These are phyloP conservation scores for Arvicola amphibius DNA, from an alignment of 2,797 vertebrate genomes.

Conservation along the genomic window DNA sequence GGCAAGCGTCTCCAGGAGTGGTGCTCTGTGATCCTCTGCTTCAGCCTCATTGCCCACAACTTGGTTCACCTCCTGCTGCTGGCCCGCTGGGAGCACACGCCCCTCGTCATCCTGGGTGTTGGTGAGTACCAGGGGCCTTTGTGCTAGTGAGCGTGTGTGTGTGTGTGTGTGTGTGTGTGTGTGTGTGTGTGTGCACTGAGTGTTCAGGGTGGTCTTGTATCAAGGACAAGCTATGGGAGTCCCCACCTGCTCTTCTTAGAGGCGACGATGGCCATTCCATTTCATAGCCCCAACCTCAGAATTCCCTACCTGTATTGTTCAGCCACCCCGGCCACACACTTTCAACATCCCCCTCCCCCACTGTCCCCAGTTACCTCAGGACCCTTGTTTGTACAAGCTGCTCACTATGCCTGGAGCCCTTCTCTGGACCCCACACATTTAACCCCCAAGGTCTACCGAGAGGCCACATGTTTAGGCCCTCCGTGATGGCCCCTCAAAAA, in stretches of 20 bases:
- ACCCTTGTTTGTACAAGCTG: background rate
- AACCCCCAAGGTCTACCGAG: background rate
- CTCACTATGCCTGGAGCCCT: background rate
- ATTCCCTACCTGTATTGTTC: background rate
- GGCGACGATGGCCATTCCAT: background rate
- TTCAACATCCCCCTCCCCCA: background rate
- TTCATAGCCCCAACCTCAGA: background rate
- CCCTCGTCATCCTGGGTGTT: conserved; percentile 91
- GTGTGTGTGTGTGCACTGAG: too few relatives aligned
- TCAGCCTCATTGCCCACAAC: conserved; percentile 96
- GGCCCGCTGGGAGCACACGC: conserved; percentile 92
- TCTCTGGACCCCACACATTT: background rate
- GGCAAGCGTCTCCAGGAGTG: conserved; percentile 98
- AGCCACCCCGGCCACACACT: background rate
- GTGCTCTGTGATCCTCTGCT: conserved; percentile 95
- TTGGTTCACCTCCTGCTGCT: conserved; percentile 94
- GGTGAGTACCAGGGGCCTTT: conserved; percentile 87
- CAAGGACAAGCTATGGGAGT: background rate
- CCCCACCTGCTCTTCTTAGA: background rate
- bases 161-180: too few relatives aligned
- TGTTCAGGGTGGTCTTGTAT: background rate
- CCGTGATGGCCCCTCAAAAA: background rate
- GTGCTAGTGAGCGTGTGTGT: fast-evolving
- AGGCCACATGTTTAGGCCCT: background rate
- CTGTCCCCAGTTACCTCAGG: background rate